Evolutionary conservation across 2,888 invertebrate species (phyloP).

Genomic region (Scaptomyza caliginosa): DNA sequence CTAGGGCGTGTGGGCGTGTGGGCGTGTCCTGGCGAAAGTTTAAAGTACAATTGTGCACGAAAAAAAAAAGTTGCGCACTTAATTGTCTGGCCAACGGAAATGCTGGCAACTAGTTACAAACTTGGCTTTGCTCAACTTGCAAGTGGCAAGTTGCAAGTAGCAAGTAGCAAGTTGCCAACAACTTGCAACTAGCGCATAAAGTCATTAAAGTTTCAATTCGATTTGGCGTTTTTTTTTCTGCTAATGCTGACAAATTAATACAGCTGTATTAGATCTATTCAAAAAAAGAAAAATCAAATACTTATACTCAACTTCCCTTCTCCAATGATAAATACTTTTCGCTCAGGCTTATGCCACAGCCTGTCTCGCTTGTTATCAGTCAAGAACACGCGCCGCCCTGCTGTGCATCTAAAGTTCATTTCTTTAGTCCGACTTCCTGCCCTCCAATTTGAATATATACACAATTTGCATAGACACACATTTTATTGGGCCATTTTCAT

Average conservation of each 20-base stretch:
- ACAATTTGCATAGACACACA: background rate
- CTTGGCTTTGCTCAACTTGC: slow-evolving; percentile 48
- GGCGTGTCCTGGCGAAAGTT: slow-evolving; percentile 43
- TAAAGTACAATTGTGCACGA: slow-evolving; percentile 50
- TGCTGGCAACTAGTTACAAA: slow-evolving; percentile 53
- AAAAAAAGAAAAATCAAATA: slow-evolving; percentile 7
- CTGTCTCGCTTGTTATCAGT: slow-evolving; percentile 48
- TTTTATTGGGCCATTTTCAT: slow-evolving; percentile 24
- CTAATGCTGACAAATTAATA: slow-evolving; percentile 62
- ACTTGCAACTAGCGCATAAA: slow-evolving; percentile 69
- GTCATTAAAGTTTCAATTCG: slow-evolving; percentile 75
- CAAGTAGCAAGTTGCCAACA: slow-evolving; percentile 31
- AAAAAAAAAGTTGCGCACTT: slow-evolving; percentile 52
- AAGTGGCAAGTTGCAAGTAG: slow-evolving; percentile 17
- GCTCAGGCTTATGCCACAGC: slow-evolving; percentile 9
- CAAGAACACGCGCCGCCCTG: slow-evolving; percentile 37
- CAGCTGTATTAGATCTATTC: slow-evolving; percentile 14
- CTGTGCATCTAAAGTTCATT: slow-evolving; percentile 12
- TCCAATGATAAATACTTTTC: slow-evolving; percentile 27
- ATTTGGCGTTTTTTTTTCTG: slow-evolving; percentile 31
- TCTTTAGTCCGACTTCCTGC: too few species aligned
- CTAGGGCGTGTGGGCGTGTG: background rate
- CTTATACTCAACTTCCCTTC: background rate
- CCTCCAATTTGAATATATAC: background rate
- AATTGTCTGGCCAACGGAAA: slow-evolving; percentile 52